A percentile compares a stretch with the other conserved stretches of the same genome.
Conservation (phyloP, 2,797 vertebrate species). For the Fratercula arctica region DNA sequence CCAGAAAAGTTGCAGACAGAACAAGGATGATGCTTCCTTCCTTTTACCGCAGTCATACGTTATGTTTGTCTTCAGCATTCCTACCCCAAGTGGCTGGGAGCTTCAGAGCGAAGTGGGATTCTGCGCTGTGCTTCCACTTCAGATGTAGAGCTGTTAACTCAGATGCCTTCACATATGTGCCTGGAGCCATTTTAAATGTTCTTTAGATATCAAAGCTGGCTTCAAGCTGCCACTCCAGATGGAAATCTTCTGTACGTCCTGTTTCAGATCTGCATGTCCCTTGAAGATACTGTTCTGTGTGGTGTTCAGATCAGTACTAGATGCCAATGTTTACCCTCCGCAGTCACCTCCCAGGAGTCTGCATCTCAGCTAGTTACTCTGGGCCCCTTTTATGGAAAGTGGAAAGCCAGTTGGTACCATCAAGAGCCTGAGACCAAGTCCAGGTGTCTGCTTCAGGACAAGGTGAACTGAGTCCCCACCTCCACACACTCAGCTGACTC, state of each 20-base stretch:
- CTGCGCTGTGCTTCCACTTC: not conserved
- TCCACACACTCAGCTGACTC: rapidly evolving
- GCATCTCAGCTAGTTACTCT: not conserved
- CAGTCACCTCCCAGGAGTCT: not conserved
- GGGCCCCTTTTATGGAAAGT: not conserved
- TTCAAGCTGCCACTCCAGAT: not conserved
- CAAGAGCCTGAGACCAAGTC: not conserved
- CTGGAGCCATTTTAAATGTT: not conserved
- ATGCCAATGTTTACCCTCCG: not conserved
- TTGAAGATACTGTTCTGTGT: not conserved
- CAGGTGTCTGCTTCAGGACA: not conserved
- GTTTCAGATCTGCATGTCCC: not conserved
- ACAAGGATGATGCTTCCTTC: not conserved
- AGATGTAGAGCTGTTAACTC: not conserved
- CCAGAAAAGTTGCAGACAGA: not conserved
- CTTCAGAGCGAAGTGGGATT: not conserved
- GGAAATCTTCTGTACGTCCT: not conserved
- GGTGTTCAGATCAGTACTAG: not conserved
- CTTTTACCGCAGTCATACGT: not conserved
- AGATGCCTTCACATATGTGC: not conserved
- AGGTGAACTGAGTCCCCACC: not conserved
- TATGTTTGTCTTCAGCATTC: not conserved
- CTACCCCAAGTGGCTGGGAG: not conserved
- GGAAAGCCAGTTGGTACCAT: not conserved
- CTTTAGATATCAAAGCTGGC: not conserved